Evolutionary conservation across 1,140 invertebrate species (phyloP).

Genomic region (Pemphigus obesinymphae): DNA sequence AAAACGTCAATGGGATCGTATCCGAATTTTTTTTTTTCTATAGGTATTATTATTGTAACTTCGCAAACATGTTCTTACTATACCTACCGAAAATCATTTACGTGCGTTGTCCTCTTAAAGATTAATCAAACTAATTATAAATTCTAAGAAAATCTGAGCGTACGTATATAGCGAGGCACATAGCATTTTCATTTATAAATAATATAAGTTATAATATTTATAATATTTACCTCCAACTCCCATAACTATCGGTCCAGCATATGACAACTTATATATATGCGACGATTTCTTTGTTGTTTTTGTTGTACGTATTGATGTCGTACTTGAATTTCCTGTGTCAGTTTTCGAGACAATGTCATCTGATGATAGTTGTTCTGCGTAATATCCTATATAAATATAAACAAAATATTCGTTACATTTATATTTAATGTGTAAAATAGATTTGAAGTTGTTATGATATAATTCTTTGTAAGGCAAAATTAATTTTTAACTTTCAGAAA

Average conservation of each 20-base stretch:
- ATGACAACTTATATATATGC: constrained; percentile 83
- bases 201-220: no score
- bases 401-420: not conserved
- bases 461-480: not conserved
- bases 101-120: no score
- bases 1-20: no score
- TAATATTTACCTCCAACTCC: constrained; percentile 72
- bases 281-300: constrained; percentile 70
- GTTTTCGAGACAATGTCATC: constrained; percentile 57
- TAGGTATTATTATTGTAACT: no score
- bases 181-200: no score
- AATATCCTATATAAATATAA: constrained; percentile 61
- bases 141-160: no score
- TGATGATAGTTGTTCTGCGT: constrained; percentile 69
- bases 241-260: constrained; percentile 88
- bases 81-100: no score
- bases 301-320: constrained; percentile 59
- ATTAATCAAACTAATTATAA: no score
- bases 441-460: not conserved
- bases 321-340: constrained; percentile 12
- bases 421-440: no score
- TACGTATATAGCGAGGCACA: no score
- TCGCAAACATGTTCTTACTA: no score
- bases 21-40: no score
- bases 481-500: not conserved